Base-by-base conservation (phyloP, 2,888 invertebrate genomes). In the Hyposoter dolosus region DNA sequence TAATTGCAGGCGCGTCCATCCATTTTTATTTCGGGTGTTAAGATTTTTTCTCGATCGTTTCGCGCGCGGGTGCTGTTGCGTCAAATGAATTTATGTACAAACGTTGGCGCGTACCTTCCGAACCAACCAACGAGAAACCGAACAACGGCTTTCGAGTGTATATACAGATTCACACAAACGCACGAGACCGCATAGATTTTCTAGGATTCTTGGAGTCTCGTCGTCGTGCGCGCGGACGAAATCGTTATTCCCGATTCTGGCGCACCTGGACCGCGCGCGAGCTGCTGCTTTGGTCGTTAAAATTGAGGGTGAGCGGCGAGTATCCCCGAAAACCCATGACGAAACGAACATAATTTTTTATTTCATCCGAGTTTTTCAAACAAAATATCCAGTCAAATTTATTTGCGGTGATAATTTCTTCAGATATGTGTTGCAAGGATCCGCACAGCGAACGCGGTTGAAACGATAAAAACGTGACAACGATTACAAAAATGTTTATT, bases 21-120 rank as follows among this genome's bases (percentile, higher is more conserved):
- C 89, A 92, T 92, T 91, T 92, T 90, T 91, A 91, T 90, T 91
- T 92, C 91, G 90, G 90, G 77, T 86, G 65, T 47, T 12, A 12
- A 71, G 53, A 45, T 68, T 45, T 74, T 74, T 56, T 45, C 45
- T 72, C 83, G 56, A 35, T 35, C 35, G 35, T 65, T 63, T n/a
- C 40, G 40, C 40, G 40, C 7, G 40, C 35, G 35, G 35, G 35
- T 35, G 35, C 35, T 35, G 72, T 83, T 60, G 53, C 72, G 83
- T 83, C 60, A 68, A 56, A 79, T 79, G 47, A 83, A 79, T 83
- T 83, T 79, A 68, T 79, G n/a, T n/a, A n/a, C n/a, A n/a, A 60
- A 79, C 56, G 56, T 19, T 23, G 19, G 2, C 23, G 10, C 23
- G 23, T 23, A 9, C 3, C 35, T 56, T 23, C 6, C 50, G 23